Evolutionary conservation across 2,113 vertebrate genomes (phyloP), one percentile per base, ranked within the genome.

Genomic region (Carettochelys insculpta): DNA sequence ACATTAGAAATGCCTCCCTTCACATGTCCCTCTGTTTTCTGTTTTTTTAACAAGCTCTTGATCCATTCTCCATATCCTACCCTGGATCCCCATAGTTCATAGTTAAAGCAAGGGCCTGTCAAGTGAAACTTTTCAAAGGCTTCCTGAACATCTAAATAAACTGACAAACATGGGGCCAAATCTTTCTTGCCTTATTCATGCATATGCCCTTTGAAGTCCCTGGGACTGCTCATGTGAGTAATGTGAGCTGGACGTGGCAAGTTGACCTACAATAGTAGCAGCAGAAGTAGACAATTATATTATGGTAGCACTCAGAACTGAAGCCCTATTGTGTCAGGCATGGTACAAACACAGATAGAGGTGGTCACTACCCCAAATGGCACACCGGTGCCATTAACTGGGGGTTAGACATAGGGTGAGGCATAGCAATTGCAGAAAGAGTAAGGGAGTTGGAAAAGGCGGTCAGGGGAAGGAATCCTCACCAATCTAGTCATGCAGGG

Each of bases 121-220:
- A 80, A 16, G 45, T 45, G 71, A 25, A 89, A 7, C 80, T 65
- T 87, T 91, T 80, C 80, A 89, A 84, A 94, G 93, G 47, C 77
- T 90, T 95, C 94, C 95, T 87, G 90, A 71, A 86, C 38, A 41
- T 93, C 83, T 17, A 81, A 90, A 95, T 92, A 77, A 93, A 92
- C 82, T 2, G 82, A 11, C 0, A 1, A 47, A 34, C 41, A 10
- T 90, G 84, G 68, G 90, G 54, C 50, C 3, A 3, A 84, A 2
- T 31, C 1, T 1, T 3, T 82, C 38, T 3, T 45, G 81, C 90
- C 80, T 11, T 2, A 3, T 20, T 31, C 4, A 25, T 29, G 1
- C 24, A 61, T 7, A 11, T 52, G 79, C 12, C 89, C 75, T 93
- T 86, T 56, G 86, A 93, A 89, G 83, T n/a, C 38, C 0, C 82